Conservation (phyloP, 2,888 invertebrate species). For the Nymphalis c-album region DNA sequence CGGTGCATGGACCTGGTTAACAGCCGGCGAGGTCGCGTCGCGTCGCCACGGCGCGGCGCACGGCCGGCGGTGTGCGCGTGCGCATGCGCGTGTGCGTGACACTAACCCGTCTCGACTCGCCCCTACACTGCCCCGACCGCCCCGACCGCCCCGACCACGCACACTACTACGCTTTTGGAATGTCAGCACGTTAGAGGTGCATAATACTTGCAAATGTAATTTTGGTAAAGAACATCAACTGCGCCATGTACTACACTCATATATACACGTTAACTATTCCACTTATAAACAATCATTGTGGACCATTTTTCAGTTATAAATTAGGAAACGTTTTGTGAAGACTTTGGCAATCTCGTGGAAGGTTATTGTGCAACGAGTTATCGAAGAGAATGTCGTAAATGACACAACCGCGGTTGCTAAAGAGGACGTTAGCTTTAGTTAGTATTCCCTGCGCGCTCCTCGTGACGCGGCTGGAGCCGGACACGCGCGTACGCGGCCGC, state of each 20-base stretch:
- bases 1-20: constrained; percentile 22
- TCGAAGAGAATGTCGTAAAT: constrained; percentile 4
- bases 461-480: constrained; percentile 4
- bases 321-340: not conserved
- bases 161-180: constrained; percentile 7
- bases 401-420: not conserved
- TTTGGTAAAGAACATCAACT: constrained; percentile 4
- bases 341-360: not conserved
- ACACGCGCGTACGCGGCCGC: not conserved
- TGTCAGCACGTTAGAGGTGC: constrained; percentile 14
- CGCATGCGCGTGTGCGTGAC: constrained; percentile 16
- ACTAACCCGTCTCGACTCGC: not conserved
- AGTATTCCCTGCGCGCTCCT: constrained; percentile 15
- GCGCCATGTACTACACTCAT: not conserved
- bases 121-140: not conserved
- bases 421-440: constrained; percentile 1
- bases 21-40: constrained; percentile 19
- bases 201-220: constrained; percentile 22
- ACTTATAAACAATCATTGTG: not conserved
- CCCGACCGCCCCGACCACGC: not conserved
- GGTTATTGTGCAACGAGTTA: not conserved
- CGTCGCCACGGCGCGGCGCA: too few species aligned
- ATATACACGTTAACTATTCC: not conserved
- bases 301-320: not conserved
- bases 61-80: not conserved